A percentile compares a stretch with the other conserved stretches of the same genome.
These are phyloP conservation scores for Drosophila austrosaltans DNA, from an alignment of 2,888 invertebrate species.

Conservation along the genomic window DNA sequence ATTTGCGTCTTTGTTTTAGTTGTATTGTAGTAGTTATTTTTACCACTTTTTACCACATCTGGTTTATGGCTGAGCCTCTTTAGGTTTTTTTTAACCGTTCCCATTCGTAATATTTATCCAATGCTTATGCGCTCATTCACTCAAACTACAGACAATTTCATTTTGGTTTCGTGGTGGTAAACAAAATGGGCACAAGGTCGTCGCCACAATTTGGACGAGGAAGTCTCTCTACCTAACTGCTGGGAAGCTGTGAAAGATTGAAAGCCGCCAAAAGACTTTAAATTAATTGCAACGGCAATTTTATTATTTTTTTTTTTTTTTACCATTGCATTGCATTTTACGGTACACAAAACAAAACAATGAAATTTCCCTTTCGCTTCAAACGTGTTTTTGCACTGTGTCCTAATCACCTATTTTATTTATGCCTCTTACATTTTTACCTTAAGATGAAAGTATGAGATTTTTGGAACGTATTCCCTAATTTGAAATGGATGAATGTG, in stretches of 20 bases:
- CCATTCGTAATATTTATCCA: constrained; percentile 44
- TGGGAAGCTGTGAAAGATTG: constrained; percentile 48
- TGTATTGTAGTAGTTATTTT: constrained; percentile 53
- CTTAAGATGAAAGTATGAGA: neutral
- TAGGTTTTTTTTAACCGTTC: constrained; percentile 43
- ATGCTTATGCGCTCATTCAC: constrained; percentile 47
- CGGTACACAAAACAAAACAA: constrained; percentile 30
- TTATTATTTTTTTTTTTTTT: constrained; percentile 29
- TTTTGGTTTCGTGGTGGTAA: constrained; percentile 50
- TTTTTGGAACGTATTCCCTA: neutral
- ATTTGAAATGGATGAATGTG: too few relatives aligned
- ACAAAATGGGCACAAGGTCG: constrained; percentile 78
- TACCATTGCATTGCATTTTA: constrained; percentile 52
- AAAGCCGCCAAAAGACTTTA: constrained; percentile 18
- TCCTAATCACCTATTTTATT: constrained; percentile 70
- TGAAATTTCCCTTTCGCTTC: constrained; percentile 69
- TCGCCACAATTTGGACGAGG: constrained; percentile 36
- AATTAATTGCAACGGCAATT: constrained; percentile 65
- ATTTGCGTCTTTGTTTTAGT: constrained; percentile 13
- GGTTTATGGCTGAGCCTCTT: constrained; percentile 47
- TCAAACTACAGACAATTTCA: constrained; percentile 62
- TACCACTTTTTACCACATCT: constrained; percentile 61
- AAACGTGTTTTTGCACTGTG: constrained; percentile 65
- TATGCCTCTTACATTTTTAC: constrained; percentile 29
- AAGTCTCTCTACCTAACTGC: constrained; percentile 37